Evolutionary conservation across 2,113 vertebrate species (phyloP), one percentile per base, ranked within the genome.

Genomic region (Percina caprodes): DNA sequence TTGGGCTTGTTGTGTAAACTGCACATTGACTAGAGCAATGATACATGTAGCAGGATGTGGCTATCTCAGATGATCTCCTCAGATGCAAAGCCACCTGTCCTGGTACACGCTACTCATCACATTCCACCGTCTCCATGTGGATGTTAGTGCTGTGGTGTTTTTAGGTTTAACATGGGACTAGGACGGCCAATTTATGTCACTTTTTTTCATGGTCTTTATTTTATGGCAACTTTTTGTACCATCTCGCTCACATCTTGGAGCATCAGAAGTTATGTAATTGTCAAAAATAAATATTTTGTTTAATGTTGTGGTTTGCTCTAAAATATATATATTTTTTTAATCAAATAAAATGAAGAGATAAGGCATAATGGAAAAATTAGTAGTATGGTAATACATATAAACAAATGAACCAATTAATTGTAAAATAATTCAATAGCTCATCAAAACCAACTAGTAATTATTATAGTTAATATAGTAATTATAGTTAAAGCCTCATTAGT

Each of bases 221-320:
- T 83, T 61, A 59, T 48, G 51, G 65, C 42, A 77, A 61, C 46
- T 71, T 85, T 91, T 88, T 86, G 75, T 90, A 91, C 81, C 33
- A 30, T 88, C 66, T 59, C 6, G 72, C 71, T 83, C 33, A 21
- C 77, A 61, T 88, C 82, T 83, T 8, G 39, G 51, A 69, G 70
- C 51, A 24, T 70, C 75, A 46, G 80, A 89, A 69, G 68, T 87
- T 66, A 42, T 86, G 82, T 92, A 58, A 82, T 83, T 91, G 83
- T 88, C 73, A 45, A 81, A 85, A 93, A 91, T 93, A 92, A 92
- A 94, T 88, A 89, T 90, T 90, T 92, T 93, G 82, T 86, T 87
- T 66, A 86, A 85, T 5, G 3, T 73, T 73, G 19, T 68, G 23
- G 42, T 80, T 77, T 86, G 80, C 58, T 75, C 18, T 55, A 39